Evolutionary conservation across 2,797 vertebrate species (phyloP), one percentile per base, ranked within the genome.

Genomic region (Cephalopachus bancanus): DNA sequence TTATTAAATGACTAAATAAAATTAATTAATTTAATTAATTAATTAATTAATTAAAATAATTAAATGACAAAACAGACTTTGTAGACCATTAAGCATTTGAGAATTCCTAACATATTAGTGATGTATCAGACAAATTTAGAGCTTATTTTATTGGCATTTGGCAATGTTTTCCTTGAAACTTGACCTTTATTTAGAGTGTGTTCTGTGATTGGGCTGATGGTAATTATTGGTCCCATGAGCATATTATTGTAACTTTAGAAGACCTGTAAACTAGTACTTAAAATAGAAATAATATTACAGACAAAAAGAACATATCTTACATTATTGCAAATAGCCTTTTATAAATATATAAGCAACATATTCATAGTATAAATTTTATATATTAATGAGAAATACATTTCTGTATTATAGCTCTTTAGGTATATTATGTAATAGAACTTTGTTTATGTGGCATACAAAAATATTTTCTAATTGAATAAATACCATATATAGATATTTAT

Each of bases 11-110:
- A 37, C 37, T 37, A 37, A 37, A 37, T 37, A 37, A 37, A 37
- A 37, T 37, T 37, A 37, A 37, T 37, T 37, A 37, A 37, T 37
- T 37, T 37, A 37, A 37, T 37, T 37, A 37, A 37, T 37, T 37
- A 37, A 37, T 37, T 37, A 37, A 37, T 37, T 37, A 37, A 37
- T 37, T 37, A 37, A 37, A 37, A 71, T 4, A 10, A 5, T 16
- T 71, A 71, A 37, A 71, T 71, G 22, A 62, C 60, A 62, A 62
- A 10, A 97, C 78, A 88, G 30, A 94, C 59, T 93, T 92, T 75
- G 26, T 44, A 91, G 64, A 93, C 37, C 84, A 93, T 96, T 83
- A 96, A 85, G 15, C 85, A 97, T 97, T 87, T 67, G 62, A 78
- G 89, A 64, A 57, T 14, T 59, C 44, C 55, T 78, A n/a, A 51